A percentile compares a stretch with the other conserved stretches of the same genome.
phyloP scores from a whole-genome alignment of 2,888 invertebrate species.

The Listrodromus nycthemerus region DNA sequence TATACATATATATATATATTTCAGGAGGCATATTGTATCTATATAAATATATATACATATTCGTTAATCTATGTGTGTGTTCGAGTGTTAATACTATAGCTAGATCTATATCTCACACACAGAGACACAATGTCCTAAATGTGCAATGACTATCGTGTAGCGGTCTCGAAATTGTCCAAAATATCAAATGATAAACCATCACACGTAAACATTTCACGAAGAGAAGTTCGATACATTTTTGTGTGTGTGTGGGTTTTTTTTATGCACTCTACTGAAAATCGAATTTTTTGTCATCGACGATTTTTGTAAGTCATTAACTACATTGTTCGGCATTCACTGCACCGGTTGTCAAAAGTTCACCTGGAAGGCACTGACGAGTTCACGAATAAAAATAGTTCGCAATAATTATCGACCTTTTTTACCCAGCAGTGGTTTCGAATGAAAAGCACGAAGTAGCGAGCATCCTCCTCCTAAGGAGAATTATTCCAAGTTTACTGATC shows the following conservation, averaged over 20 bases:
- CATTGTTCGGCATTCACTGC: slow-evolving; percentile 33
- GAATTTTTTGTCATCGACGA: slow-evolving; percentile 14
- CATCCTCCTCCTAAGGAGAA: slow-evolving; percentile 56
- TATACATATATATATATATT: slow-evolving; percentile 49
- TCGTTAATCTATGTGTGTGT: slow-evolving; percentile 48
- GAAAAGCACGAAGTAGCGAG: slow-evolving; percentile 66
- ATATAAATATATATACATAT: slow-evolving; percentile 43
- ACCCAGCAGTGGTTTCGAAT: slow-evolving; percentile 54
- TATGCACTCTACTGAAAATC: background rate
- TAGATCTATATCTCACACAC: slow-evolving; percentile 45
- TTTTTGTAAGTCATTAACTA: slow-evolving; percentile 3
- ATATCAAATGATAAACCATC: slow-evolving; percentile 2
- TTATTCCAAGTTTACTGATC: slow-evolving; percentile 36
- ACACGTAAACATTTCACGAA: slow-evolving; percentile 19
- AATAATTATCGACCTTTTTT: slow-evolving; percentile 36
- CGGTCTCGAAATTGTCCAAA: slow-evolving; percentile 19
- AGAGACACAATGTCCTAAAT: slow-evolving; percentile 42
- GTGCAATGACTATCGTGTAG: slow-evolving; percentile 52
- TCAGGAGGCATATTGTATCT: slow-evolving; percentile 45
- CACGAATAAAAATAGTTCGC: slow-evolving; percentile 36
- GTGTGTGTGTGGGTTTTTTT: background rate
- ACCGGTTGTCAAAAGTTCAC: slow-evolving; percentile 22
- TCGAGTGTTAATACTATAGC: slow-evolving; percentile 58
- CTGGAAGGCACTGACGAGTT: slow-evolving; percentile 31
- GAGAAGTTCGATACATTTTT: slow-evolving; percentile 11